phyloP scores from a whole-genome alignment of 2,888 invertebrate species.

The Hyles lineata region DNA sequence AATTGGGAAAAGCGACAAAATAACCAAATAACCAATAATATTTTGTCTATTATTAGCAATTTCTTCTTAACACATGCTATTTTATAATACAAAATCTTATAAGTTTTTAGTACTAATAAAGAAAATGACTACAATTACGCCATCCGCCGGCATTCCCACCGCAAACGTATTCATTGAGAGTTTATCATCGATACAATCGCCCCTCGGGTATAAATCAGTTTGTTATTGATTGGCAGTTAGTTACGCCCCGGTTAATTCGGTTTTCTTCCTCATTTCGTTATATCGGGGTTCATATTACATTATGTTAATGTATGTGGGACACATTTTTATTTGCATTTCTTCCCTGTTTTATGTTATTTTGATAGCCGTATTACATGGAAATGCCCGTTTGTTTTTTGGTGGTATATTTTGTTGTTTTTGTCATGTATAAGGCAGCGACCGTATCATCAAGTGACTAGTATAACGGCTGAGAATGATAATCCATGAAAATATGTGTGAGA shows the following conservation, averaged over 20 bases:
- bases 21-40: too few species aligned
- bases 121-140: background rate
- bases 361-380: conserved; percentile 12
- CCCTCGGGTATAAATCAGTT: conserved; percentile 75
- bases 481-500: too few species aligned
- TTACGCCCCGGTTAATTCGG: conserved; percentile 73
- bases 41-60: too few species aligned
- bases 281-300: conserved; percentile 52
- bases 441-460: too few species aligned
- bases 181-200: conserved; percentile 59
- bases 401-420: background rate
- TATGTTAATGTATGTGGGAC: conserved; percentile 59
- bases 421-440: too few species aligned
- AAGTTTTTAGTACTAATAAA: too few species aligned
- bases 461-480: too few species aligned
- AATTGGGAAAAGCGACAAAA: too few species aligned
- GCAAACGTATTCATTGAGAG: conserved; percentile 45
- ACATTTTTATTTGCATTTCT: conserved; percentile 35
- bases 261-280: conserved; percentile 63
- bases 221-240: conserved; percentile 81
- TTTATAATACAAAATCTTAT: too few species aligned
- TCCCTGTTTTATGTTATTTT: conserved; percentile 34
- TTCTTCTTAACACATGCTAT: too few species aligned
- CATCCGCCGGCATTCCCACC: conserved; percentile 41
- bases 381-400: background rate